These are phyloP conservation scores for Tetramorium simillimum DNA, from an alignment of 1,140 invertebrate species.

Conservation along the genomic window DNA sequence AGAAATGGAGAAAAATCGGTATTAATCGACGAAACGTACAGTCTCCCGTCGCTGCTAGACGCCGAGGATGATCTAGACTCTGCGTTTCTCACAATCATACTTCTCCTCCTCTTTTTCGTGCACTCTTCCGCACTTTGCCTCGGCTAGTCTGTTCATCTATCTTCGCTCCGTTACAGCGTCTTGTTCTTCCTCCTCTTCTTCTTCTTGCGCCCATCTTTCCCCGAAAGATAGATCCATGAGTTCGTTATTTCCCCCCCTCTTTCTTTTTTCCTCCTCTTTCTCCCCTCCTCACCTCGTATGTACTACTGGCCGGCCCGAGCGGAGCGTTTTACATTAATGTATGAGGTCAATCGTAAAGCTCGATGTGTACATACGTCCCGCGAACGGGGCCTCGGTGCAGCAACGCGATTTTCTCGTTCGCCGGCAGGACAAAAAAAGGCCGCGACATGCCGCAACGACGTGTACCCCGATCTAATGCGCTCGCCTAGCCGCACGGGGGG, in stretches of 20 bases:
- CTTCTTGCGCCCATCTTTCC: neutral
- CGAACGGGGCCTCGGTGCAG: conserved; percentile 71
- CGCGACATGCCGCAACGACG: conserved; percentile 79
- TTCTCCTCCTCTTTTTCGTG: conserved; percentile 53
- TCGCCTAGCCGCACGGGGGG: conserved; percentile 69
- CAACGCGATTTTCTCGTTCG: conserved; percentile 80
- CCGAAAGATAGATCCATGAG: conserved; percentile 1
- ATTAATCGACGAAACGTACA: conserved; percentile 29
- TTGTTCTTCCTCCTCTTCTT: conserved; percentile 4
- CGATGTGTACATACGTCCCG: conserved; percentile 84
- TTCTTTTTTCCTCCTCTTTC: neutral
- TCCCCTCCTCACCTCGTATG: conserved; percentile 22
- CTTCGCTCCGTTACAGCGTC: conserved; percentile 13
- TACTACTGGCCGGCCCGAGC: conserved; percentile 57
- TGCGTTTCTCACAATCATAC: conserved; percentile 50
- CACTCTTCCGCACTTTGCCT: conserved; percentile 56
- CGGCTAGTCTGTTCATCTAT: conserved; percentile 33
- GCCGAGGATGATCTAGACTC: conserved; percentile 27
- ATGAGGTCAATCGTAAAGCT: conserved; percentile 84
- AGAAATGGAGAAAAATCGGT: too few species aligned
- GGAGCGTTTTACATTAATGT: conserved; percentile 84
- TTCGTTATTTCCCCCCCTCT: conserved; percentile 10
- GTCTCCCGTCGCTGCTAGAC: neutral
- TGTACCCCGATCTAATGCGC: conserved; percentile 76
- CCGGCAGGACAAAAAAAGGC: conserved; percentile 75